These are phyloP conservation scores for Bhutanitis thaidina DNA, from an alignment of 2,888 invertebrate species.

Conservation along the genomic window DNA sequence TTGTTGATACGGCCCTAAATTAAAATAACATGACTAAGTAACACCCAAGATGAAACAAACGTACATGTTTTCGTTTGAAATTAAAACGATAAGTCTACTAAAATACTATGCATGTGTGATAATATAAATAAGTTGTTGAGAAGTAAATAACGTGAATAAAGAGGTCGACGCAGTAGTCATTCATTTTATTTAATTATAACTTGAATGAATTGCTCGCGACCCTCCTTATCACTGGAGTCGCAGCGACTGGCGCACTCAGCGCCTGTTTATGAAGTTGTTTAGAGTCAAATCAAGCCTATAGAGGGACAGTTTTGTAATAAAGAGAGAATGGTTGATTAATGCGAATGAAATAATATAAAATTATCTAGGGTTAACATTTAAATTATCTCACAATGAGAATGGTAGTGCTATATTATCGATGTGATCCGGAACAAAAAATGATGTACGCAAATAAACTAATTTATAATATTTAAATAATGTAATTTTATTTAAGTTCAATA, in stretches of 20 bases:
- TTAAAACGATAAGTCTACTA: constrained; percentile 10
- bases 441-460: no score
- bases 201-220: constrained; percentile 58
- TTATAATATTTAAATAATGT: no score
- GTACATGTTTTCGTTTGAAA: constrained; percentile 6
- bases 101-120: constrained; percentile 13
- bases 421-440: no score
- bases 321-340: no score
- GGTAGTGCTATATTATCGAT: no score
- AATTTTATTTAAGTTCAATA: no score
- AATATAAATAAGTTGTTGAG: constrained; percentile 20
- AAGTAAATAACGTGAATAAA: constrained; percentile 26
- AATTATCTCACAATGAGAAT: no score
- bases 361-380: no score
- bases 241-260: constrained; percentile 21
- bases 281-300: constrained; percentile 11
- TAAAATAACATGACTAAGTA: no score
- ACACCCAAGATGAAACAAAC: no score
- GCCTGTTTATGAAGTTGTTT: constrained; percentile 13
- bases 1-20: no score
- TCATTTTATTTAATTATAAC: constrained; percentile 58
- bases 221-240: constrained; percentile 48
- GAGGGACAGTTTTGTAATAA: neutral
- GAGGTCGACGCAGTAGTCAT: constrained; percentile 36
- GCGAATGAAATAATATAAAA: no score